Evolutionary conservation across 2,797 vertebrate genomes (phyloP).

Genomic region (Psittacula derbiana): DNA sequence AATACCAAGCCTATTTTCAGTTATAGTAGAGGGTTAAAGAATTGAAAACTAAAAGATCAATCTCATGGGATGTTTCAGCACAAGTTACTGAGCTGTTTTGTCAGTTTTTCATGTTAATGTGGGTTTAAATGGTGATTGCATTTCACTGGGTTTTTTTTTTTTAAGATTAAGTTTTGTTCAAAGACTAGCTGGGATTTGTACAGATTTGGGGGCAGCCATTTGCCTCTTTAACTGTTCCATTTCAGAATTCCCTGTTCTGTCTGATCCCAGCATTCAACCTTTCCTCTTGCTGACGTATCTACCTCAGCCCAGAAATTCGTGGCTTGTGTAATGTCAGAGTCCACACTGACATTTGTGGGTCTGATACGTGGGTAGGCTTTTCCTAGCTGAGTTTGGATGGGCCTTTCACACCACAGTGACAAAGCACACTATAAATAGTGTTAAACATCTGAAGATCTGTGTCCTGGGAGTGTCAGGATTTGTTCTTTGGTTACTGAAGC

Average conservation of each 20-base stretch:
- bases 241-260: not conserved
- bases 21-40: not conserved
- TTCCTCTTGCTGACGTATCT: not conserved
- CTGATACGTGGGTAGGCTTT: fast-evolving
- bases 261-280: not conserved
- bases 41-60: not conserved
- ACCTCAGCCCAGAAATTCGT: not conserved
- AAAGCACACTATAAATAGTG: not conserved
- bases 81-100: not conserved
- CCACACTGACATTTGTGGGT: not conserved
- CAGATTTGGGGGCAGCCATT: not conserved
- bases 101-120: not conserved
- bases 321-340: not conserved
- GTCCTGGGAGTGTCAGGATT: not conserved
- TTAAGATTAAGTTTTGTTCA: not conserved
- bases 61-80: not conserved
- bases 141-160: not conserved
- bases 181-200: not conserved
- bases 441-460: not conserved
- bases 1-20: not conserved
- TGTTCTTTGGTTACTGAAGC: not conserved
- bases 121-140: not conserved
- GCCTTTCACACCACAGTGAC: not conserved
- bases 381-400: not conserved
- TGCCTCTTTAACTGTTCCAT: not conserved